These are phyloP conservation scores for Lasioglossum marginatum DNA, from an alignment of 2,888 invertebrate genomes.

Conservation along the genomic window DNA sequence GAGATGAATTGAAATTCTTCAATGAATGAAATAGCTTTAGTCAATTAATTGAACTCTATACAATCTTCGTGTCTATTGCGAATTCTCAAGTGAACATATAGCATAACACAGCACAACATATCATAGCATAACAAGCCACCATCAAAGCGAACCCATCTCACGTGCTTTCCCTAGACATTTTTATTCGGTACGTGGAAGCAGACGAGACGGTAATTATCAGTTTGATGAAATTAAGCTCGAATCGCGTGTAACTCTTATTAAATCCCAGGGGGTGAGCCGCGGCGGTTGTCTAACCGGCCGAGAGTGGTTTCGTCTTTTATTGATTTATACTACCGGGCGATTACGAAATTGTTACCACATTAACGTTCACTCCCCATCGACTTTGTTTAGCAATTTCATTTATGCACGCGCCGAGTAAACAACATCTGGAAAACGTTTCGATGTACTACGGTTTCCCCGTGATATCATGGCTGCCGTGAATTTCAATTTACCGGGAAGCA, in stretches of 20 bases:
- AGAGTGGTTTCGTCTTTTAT: constrained; percentile 15
- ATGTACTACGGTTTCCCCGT: neutral
- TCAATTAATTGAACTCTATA: neutral
- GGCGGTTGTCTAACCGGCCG: constrained; percentile 45
- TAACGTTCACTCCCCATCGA: neutral
- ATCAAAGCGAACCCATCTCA: neutral
- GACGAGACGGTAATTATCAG: constrained; percentile 57
- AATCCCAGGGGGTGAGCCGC: constrained; percentile 47
- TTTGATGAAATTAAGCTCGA: constrained; percentile 74
- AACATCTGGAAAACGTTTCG: neutral
- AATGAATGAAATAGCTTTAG: neutral
- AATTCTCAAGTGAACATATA: neutral
- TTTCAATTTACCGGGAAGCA: constrained; percentile 44
- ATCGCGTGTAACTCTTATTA: constrained; percentile 73
- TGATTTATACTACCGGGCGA: constrained; percentile 27
- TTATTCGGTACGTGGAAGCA: constrained; percentile 34
- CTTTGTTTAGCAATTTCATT: neutral
- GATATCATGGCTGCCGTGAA: neutral
- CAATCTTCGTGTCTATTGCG: neutral
- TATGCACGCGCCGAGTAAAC: neutral
- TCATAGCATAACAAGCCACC: too few species aligned
- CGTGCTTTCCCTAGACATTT: constrained; percentile 24
- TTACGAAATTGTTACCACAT: constrained; percentile 11
- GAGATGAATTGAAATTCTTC: neutral
- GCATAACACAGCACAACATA: neutral